Percentiles rank a stretch among this genome's conserved stretches.
Conservation (phyloP, 2,888 invertebrate genomes). For the Netelia virgata region DNA sequence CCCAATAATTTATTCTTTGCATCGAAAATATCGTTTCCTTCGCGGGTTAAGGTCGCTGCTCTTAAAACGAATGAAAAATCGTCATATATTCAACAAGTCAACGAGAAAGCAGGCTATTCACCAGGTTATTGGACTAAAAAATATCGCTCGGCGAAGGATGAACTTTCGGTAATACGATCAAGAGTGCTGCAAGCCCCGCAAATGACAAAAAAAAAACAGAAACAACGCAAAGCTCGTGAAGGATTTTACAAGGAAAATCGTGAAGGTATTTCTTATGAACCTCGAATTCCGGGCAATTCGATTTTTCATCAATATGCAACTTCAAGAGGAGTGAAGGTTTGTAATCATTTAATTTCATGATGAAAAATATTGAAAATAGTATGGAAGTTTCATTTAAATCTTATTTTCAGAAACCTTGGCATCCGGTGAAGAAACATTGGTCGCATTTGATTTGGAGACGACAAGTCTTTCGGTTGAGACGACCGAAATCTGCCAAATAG, state of each 20-base stretch:
- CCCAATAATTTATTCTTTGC: constrained; percentile 21
- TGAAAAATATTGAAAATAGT: background rate
- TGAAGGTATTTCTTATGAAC: background rate
- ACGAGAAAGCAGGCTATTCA: constrained; percentile 22
- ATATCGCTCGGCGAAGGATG: too few species aligned
- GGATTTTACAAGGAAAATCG: background rate
- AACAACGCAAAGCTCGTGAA: constrained; percentile 1
- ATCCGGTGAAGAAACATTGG: background rate
- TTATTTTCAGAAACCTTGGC: background rate
- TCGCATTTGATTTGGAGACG: background rate
- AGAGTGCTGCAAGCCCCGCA: background rate
- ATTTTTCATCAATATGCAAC: constrained; percentile 1
- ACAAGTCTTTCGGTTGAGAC: background rate
- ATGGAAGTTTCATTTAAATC: background rate
- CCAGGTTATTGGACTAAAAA: constrained; percentile 21
- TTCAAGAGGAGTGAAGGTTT: background rate
- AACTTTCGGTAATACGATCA: background rate
- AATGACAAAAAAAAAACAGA: background rate
- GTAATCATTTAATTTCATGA: background rate
- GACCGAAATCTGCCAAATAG: constrained; percentile 19
- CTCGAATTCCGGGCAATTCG: background rate
- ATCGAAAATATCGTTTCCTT: constrained; percentile 16
- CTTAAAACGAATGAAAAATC: constrained; percentile 24
- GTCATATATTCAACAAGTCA: constrained; percentile 1
- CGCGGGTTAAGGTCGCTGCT: constrained; percentile 18